These are phyloP conservation scores for Unio delphinus DNA, from an alignment of 2,888 invertebrate genomes.

Conservation along the genomic window DNA sequence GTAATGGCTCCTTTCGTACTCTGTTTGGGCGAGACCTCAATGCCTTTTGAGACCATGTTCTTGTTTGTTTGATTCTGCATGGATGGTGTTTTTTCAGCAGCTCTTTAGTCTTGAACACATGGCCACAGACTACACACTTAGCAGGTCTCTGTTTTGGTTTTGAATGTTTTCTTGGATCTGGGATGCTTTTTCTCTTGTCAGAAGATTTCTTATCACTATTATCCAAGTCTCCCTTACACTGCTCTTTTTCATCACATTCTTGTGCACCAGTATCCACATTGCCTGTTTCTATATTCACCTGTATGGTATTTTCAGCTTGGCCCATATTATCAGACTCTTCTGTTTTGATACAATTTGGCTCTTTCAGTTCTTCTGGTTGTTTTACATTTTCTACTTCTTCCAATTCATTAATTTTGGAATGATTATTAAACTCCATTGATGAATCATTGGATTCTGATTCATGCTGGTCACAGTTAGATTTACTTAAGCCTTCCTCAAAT, in stretches of 20 bases:
- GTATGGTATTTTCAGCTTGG: not conserved
- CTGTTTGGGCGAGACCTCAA: slow-evolving; percentile 32
- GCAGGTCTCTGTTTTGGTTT: slow-evolving; percentile 22
- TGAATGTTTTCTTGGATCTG: slow-evolving; percentile 6
- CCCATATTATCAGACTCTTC: not conserved
- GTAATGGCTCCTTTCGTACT: slow-evolving; percentile 5
- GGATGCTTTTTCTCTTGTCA: not conserved
- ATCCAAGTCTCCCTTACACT: too few relatives aligned
- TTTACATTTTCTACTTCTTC: too few relatives aligned
- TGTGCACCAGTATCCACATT: slow-evolving; percentile 1
- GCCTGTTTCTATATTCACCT: not conserved
- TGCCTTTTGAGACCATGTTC: slow-evolving; percentile 44
- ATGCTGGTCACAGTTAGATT: not conserved
- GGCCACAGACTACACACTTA: slow-evolving; percentile 40
- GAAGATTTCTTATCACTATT: too few relatives aligned
- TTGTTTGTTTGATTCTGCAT: slow-evolving; percentile 42
- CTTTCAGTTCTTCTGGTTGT: too few relatives aligned
- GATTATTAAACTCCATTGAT: too few relatives aligned
- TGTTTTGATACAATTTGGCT: too few relatives aligned
- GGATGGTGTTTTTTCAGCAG: slow-evolving; percentile 43
- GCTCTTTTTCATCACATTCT: not conserved
- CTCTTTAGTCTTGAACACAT: slow-evolving; percentile 35
- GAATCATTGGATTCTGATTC: not conserved
- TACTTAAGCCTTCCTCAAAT: too few relatives aligned
- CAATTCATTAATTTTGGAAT: too few relatives aligned